Conservation (phyloP, 2,888 invertebrate species). For the Antheraea assamensis region DNA sequence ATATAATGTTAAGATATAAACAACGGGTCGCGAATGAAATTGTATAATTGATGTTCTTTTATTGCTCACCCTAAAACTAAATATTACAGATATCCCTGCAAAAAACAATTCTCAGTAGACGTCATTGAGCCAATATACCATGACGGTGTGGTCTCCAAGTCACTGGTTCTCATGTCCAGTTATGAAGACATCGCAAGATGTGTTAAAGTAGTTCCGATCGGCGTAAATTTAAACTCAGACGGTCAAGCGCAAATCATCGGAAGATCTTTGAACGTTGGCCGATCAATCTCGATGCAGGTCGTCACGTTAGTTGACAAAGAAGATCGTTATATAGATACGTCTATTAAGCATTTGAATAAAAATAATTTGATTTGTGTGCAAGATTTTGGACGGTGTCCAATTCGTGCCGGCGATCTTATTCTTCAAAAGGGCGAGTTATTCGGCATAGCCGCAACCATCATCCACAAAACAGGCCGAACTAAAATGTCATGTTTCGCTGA, state of each 20-base stretch:
- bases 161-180: conserved; percentile 57
- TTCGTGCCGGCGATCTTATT: conserved; percentile 64
- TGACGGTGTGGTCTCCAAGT: conserved; percentile 53
- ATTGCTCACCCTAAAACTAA: neutral
- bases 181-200: conserved; percentile 57
- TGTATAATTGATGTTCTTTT: neutral
- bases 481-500: conserved; percentile 60
- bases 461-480: conserved; percentile 41
- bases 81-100: conserved; percentile 57
- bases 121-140: conserved; percentile 51
- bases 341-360: conserved; percentile 36
- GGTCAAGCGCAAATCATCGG: conserved; percentile 54
- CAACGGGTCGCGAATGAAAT: neutral
- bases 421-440: conserved; percentile 54
- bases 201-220: conserved; percentile 47
- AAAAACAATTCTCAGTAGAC: conserved; percentile 63
- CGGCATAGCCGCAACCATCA: conserved; percentile 61
- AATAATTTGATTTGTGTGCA: conserved; percentile 58
- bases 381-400: conserved; percentile 55
- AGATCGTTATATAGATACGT: conserved; percentile 17
- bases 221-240: conserved; percentile 39
- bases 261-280: conserved; percentile 49
- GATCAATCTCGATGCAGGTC: conserved; percentile 56
- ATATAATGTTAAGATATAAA: no score
- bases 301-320: conserved; percentile 40